Evolutionary conservation across 2,888 invertebrate species (phyloP), one percentile per base, ranked within the genome.

Genomic region (Nomada fucata): DNA sequence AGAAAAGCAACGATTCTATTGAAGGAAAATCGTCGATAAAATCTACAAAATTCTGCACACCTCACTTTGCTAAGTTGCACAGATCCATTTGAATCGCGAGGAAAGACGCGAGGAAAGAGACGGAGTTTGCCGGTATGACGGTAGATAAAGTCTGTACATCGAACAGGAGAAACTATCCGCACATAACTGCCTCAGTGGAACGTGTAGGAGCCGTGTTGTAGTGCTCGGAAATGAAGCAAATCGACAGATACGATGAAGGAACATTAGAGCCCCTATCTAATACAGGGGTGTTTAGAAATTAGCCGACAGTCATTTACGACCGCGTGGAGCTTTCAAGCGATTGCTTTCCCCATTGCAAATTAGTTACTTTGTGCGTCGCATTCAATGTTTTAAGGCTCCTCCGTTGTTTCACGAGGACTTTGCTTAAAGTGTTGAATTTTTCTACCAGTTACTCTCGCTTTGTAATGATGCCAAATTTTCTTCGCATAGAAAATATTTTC

Each of bases 191-290:
- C 60, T 55, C 57, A 63, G 36, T 42, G 75, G 42, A 70, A 65
- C 26, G 79, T 64, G 69, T 47, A 11, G 69, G 52, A 68, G 44
- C 20, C 59, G 75, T 61, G 29, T 75, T 71, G 83, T 70, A 53
- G 83, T 55, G 67, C 69, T 68, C 91, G 91, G 91, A 91, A 91
- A 91, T 91, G 89, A 91, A 90, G 88, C 86, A 88, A 91, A 91
- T 91, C 88, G 90, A 84, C 69, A 89, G 90, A 91, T 91, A 91
- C 84, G 83, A 85, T 82, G 79, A 77, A 79, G 85, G 90, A 88
- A 90, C 91, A 89, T 91, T 90, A 90, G 85, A 86, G 90, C 20
- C 68, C 73, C 81, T 90, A 90, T 91, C 90, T 87, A 76, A 72
- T 79, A 76, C 47, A 29, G 65, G 81, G 83, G 80, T 80, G 77